Evolutionary conservation across 2,888 invertebrate genomes (phyloP), one percentile per base, ranked within the genome.

Genomic region (Drosophila acutilabella): DNA sequence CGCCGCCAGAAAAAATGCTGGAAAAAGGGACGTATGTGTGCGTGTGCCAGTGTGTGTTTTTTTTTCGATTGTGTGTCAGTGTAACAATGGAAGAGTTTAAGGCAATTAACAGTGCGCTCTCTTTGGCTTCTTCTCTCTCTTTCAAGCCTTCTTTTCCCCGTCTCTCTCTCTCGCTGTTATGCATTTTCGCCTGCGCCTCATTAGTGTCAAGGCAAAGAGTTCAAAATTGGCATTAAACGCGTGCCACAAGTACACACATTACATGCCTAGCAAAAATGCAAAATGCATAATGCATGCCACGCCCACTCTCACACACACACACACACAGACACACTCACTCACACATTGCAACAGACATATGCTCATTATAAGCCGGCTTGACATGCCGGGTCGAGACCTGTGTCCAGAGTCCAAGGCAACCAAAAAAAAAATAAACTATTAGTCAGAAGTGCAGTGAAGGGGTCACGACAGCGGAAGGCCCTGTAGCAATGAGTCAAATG

Each of bases 1-100:
- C 89, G 84, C 89, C 80, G 80, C 78, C 20, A 52, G 20, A 52
- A 30, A 65, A 61, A 78, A 73, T 50, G 66, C 77, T 81, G 81
- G 72, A 84, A 87, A 78, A 71, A 58, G 33, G 64, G 48, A 44
- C 4, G 36, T 36, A 13, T 2, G 13, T 51, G 33, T 16, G n/a
- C n/a, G 13, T n/a, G 33, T 30, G 16, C 6, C 13, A 8, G 26
- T 44, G 2, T 30, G 7, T 8, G 30, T 30, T 26, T 7, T 30
- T 30, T 30, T 30, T n/a, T 40, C 18, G 20, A 50, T 90, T 89
- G 57, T 90, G 79, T 91, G 90, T 91, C 91, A 91, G 86, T 91
- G 90, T 91, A 89, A 89, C 91, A 91, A 89, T 90, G 91, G 90
- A 91, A 90, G 73, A 90, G 20, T 78, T 68, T 64, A 81, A 69